Base-by-base conservation (phyloP, 2,888 invertebrate species). In the Drosophila trichaetosa region DNA sequence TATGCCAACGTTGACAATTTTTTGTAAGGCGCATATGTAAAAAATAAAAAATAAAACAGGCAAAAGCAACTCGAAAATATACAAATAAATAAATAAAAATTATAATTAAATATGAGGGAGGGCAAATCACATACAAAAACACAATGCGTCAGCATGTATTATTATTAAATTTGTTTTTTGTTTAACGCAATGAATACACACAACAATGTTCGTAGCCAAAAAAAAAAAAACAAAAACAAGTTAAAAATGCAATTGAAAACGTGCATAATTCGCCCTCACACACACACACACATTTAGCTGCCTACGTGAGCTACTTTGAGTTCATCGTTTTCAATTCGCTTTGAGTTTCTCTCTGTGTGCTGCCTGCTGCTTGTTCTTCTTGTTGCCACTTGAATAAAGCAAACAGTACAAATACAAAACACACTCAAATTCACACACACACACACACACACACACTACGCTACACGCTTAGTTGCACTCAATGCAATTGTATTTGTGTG, bases 301-400 rank as follows among this genome's bases (percentile, higher is more conserved):
- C 61, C 64, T 79, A 72, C 85, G 90, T 87, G 87, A 77, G 86
- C 87, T 87, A 87, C 88, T 87, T 87, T 88, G 80, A 90, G 91
- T 87, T 87, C 87, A 90, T 90, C 90, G 87, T 87, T 90, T 87
- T 90, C 86, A 87, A 90, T 87, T 90, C 84, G 77, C 80, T 90
- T 90, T 88, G 80, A 88, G 84, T 87, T 88, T 86, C 89, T 87
- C 87, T 80, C 74, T 51, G 78, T 57, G 42, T 68, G 69, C 62
- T 74, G 49, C 69, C 61, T 67, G 49, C 69, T 68, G 54, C 69
- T 56, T 64, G 62, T 70, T 60, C 52, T 52, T 66, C 56, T 69
- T 57, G 42, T 51, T 78, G 69, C 49, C 65, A 66, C 73, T 73
- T 70, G 73, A 66, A 58, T 68, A 53, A 48, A 71, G 71, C 67